These are phyloP conservation scores for Drosophila antonietae DNA, from an alignment of 2,888 invertebrate genomes.

Conservation along the genomic window DNA sequence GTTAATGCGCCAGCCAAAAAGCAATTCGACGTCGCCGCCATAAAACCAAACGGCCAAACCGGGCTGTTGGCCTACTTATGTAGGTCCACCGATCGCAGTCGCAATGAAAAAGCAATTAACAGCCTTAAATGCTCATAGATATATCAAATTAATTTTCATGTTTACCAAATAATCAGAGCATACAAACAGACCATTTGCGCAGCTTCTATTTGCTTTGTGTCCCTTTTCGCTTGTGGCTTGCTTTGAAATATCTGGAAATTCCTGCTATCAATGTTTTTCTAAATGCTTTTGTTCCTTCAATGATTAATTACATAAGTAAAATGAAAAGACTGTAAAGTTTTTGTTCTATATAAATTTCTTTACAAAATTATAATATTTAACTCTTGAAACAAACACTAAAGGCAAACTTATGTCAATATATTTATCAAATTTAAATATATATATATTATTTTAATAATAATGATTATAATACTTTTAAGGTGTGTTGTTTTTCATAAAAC, in stretches of 20 bases:
- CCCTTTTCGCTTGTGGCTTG: neutral
- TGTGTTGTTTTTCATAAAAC: no score
- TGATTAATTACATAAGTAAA: neutral
- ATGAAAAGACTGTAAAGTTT: neutral
- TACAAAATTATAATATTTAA: neutral
- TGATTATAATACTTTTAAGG: no score
- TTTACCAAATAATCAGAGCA: constrained; percentile 13
- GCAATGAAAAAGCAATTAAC: constrained; percentile 57
- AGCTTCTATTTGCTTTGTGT: neutral
- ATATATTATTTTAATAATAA: no score
- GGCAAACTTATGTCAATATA: no score
- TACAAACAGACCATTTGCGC: neutral
- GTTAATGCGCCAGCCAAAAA: constrained; percentile 62
- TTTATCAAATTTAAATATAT: neutral
- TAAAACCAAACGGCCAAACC: constrained; percentile 19
- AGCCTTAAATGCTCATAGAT: constrained; percentile 20
- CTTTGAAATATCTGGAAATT: neutral
- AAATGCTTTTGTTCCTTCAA: neutral
- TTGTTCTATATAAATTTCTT: neutral
- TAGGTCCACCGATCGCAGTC: constrained; percentile 23
- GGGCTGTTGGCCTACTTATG: constrained; percentile 37
- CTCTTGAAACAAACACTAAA: neutral
- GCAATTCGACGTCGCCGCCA: constrained; percentile 30
- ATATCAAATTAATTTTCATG: constrained; percentile 22
- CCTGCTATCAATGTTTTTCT: neutral